A percentile compares a stretch with the other conserved stretches of the same genome.
phyloP scores from a whole-genome alignment of 2,888 invertebrate species.

The Eupeodes latifasciatus region DNA sequence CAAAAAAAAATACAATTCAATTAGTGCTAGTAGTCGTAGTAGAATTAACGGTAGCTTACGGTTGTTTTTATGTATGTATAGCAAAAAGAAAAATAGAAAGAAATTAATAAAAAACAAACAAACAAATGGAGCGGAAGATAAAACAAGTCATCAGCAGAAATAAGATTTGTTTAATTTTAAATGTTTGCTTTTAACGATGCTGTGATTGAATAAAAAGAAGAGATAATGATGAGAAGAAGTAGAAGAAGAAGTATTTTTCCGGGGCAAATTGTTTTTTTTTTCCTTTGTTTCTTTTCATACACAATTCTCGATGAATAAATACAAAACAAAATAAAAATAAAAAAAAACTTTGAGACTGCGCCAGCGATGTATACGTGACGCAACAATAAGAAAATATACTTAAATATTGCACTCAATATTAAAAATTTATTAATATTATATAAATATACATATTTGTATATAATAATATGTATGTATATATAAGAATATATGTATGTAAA shows the following conservation, averaged over 20 bases:
- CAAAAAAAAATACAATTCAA: conserved; percentile 35
- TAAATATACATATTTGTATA: conserved; percentile 66
- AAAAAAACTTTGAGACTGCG: conserved; percentile 72
- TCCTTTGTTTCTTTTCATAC: conserved; percentile 26
- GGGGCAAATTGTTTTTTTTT: conserved; percentile 43
- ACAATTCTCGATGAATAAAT: conserved; percentile 44
- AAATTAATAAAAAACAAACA: conserved; percentile 3
- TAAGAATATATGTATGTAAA: conserved; percentile 62
- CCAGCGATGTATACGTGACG: conserved; percentile 76
- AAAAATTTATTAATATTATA: conserved; percentile 48
- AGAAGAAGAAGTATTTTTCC: not conserved
- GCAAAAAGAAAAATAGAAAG: conserved; percentile 30
- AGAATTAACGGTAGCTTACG: conserved; percentile 53
- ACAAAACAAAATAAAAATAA: not conserved
- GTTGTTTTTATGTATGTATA: conserved; percentile 55
- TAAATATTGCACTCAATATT: conserved; percentile 68
- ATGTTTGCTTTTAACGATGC: conserved; percentile 70
- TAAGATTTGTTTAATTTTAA: conserved; percentile 44
- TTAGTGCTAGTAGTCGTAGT: conserved; percentile 57
- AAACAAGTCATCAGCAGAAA: conserved; percentile 62
- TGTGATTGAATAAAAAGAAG: conserved; percentile 63
- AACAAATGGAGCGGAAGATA: not conserved
- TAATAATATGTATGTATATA: conserved; percentile 39
- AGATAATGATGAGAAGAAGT: conserved; percentile 41
- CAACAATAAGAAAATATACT: conserved; percentile 71